Evolutionary conservation across 30 jellyfish, hydroid and myxozoan species (phyloP), one percentile per base, ranked within the genome.

Genomic region (Haliclystus octoradiatus): DNA sequence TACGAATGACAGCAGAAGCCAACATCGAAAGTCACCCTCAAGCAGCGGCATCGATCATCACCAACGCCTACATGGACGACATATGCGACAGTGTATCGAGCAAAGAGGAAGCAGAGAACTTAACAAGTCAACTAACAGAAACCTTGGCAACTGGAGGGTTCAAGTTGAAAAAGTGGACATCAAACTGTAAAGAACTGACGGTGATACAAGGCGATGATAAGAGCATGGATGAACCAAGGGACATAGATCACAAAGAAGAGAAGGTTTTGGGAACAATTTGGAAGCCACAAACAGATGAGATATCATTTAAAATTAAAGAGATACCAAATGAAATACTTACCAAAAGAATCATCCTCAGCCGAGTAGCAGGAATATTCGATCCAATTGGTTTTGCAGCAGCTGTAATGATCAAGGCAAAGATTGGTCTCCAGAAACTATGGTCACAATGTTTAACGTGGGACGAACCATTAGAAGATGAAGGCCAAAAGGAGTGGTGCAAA

Each of bases 301-400:
- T 71, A 84, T 79, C 79, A 61, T 68, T 79, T 62, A 79, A 79
- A 61, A 84, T 63, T 31, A 51, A 79, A 65, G 69, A 78, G 7
- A 3, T 74, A 40, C 74, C 69, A 76, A 79, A 62, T 1, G 74
- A 69, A 28, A 79, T 31, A 28, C 60, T 79, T 23, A 69, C 93
- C 52, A 79, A 79, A 63, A 62, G 84, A 63, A 70, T 63, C 52
- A 73, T 79, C 63, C 77, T 79, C 52, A 28, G 34, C 50, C 74
- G 63, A 62, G 79, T 79, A 66, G 93, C 84, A 62, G 71, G 52
- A 69, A 68, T 67, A 32, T 77, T 68, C 31, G 81, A 77, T 35
- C 82, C 70, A 68, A 77, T 77, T 61, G 77, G 93, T 52, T 47
- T 77, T 3, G 82, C 92, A 2, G 82, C 92, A 68, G 92, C 77